Base-by-base conservation (phyloP, 2,113 vertebrate genomes). In the Oryzias woworae region DNA sequence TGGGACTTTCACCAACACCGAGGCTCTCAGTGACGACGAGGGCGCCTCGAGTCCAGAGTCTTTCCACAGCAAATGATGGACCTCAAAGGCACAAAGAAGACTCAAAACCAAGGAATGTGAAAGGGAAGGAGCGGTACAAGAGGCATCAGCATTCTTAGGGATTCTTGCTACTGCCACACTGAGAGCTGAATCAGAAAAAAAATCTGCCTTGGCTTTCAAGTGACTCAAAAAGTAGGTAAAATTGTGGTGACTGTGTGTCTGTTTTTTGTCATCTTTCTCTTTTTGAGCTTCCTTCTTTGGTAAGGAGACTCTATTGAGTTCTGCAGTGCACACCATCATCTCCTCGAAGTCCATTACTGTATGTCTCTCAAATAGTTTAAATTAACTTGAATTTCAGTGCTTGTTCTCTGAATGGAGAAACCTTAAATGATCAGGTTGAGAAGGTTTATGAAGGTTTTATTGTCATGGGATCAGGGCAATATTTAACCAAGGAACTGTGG, bases 1-100 rank as follows among this genome's bases (percentile, higher is more conserved):
- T 53, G 92, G 93, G 36, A 95, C 95, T 14, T 99, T 98, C 85
- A 94, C 88, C 59, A 97, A 98, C 73, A 92, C 89, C 51, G 95
- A 96, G 83, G 91, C 91, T 41, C 92, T 98, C 42, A 94, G 91
- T 36, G 90, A 96, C 42, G 90, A 96, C 0, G 36, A 36, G 36
- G 87, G 88, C 0, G 92, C 88, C 41, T 94, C 92, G 0, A 98
- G 93, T 70, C 94, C 95, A 54, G 95, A 98, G 54, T 89, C 92
- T 4, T 95, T 94, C 75, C 91, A 91, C 44, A 59, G 87, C 57
- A 93, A 94, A 80, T 87, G 94, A 61, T 92, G 92, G 79, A 28
- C 36, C 23, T 36, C 48, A 62, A 71, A 56, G 56, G 77, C 78
- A 80, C 78, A 75, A 75, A 72, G 52, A 49, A 62, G 55, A 69